Evolutionary conservation across 2,888 invertebrate species (phyloP), one percentile per base, ranked within the genome.

Genomic region (Lepidochrysops patricia): DNA sequence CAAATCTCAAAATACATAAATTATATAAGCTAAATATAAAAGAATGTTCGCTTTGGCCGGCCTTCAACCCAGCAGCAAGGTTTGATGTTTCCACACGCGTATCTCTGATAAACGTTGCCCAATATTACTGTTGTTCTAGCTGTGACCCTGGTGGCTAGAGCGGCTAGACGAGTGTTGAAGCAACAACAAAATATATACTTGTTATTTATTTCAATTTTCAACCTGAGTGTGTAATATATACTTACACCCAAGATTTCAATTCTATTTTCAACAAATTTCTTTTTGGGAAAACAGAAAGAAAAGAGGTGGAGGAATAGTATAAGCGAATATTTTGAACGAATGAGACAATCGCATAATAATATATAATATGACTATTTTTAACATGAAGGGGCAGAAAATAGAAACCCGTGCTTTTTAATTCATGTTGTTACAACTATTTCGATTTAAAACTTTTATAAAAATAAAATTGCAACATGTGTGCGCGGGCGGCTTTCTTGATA

Each of bases 51-150:
- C 27, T 63, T 76, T 78, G 82, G 74, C 80, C 82, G 84, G 78
- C 85, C 86, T 86, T 84, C 86, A 84, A 80, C 85, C 78, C 76
- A 74, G 74, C 63, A 62, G 75, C 82, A 84, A 86, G 86, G 84
- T 82, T 83, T 73, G 74, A 70, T 71, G 68, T 72, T 86, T 84
- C 82, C 87, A 80, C 83, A 84, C 85, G 27, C 26, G 13, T 52
- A 27, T 52, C 26, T 52, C 3, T 27, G 27, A 52, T 75, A 73
- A 72, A 72, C 73, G 72, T 65, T 43, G 43, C 43, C 43, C 43
- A 43, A 43, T 43, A 43, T 43, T 9, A 43, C 43, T 43, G 37
- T 37, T 43, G 43, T 23, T 43, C 4, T n/a, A n/a, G n/a, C n/a
- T 43, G 43, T 43, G 43, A 43, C 43, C 43, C 43, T 43, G 43